A percentile compares a stretch with the other conserved stretches of the same genome.
Conservation (phyloP, 1,140 invertebrate genomes). For the Trichomalopsis sarcophagae region DNA sequence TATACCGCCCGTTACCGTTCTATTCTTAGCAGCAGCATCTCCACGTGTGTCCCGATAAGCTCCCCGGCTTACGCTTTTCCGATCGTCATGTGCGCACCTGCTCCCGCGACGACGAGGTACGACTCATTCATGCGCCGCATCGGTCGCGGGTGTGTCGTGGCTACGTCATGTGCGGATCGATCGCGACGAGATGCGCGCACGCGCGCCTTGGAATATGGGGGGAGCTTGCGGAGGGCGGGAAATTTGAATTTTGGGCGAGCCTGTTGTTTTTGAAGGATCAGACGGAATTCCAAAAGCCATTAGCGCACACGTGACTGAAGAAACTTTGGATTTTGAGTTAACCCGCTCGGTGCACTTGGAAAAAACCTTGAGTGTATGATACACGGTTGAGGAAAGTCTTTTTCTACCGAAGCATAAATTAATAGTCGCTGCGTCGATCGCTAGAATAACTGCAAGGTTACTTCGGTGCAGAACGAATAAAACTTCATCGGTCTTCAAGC, state of each 20-base stretch:
- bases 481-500: not conserved
- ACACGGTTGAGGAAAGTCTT: too few species aligned
- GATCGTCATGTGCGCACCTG: not conserved
- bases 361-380: too few species aligned
- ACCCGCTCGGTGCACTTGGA: too few species aligned
- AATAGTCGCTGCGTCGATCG: too few species aligned
- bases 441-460: not conserved
- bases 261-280: too few species aligned
- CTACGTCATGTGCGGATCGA: not conserved
- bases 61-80: too few species aligned
- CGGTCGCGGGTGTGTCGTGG: not conserved
- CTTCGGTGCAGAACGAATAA: not conserved
- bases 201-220: not conserved
- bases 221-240: not conserved
- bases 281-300: too few species aligned
- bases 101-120: not conserved
- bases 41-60: not conserved
- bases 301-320: too few species aligned
- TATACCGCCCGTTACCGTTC: too few species aligned
- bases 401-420: too few species aligned
- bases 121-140: not conserved
- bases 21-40: not conserved
- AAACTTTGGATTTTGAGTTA: too few species aligned
- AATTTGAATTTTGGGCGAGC: not conserved
- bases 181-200: not conserved